Percentiles rank a stretch among this genome's conserved stretches.
These are phyloP conservation scores for Fragum whitleyi DNA, from an alignment of 2,888 invertebrate genomes.

Conservation along the genomic window DNA sequence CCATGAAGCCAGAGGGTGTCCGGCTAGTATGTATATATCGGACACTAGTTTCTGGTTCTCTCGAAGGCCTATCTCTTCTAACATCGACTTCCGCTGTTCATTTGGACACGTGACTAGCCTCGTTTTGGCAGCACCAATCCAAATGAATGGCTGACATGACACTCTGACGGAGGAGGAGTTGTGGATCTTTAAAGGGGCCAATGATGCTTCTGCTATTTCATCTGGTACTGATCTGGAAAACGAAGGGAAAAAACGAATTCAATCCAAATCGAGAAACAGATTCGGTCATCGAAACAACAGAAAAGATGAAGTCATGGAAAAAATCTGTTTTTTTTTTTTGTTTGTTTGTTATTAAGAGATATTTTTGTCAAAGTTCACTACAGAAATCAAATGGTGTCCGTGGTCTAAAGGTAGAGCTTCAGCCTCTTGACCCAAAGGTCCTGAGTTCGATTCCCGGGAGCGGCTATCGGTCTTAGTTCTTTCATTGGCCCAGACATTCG, in stretches of 20 bases:
- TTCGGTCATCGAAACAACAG: too few relatives aligned
- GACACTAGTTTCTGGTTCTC: constrained; percentile 64
- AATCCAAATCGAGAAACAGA: too few relatives aligned
- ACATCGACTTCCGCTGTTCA: constrained; percentile 43
- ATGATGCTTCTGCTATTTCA: constrained; percentile 57
- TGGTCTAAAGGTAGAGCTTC: too few relatives aligned
- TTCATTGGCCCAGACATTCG: too few relatives aligned
- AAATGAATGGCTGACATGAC: constrained; percentile 61
- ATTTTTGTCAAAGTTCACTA: too few relatives aligned
- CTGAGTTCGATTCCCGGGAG: too few relatives aligned
- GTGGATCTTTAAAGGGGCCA: constrained; percentile 59
- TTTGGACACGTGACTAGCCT: constrained; percentile 57
- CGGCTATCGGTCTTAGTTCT: too few relatives aligned
- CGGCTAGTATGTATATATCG: constrained; percentile 59
- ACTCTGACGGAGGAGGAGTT: constrained; percentile 50
- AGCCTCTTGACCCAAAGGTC: too few relatives aligned
- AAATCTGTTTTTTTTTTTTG: too few relatives aligned
- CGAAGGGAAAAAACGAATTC: background rate
- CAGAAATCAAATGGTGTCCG: too few relatives aligned
- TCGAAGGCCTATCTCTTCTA: constrained; percentile 56
- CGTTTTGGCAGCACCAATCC: constrained; percentile 58
- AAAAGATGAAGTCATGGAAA: too few relatives aligned
- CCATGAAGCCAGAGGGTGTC: constrained; percentile 44
- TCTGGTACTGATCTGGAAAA: constrained; percentile 60
- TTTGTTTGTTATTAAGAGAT: too few relatives aligned